A percentile compares a stretch with the other conserved stretches of the same genome.
These are phyloP conservation scores for Drosophila sordidapex DNA, from an alignment of 2,888 invertebrate genomes.

Conservation along the genomic window DNA sequence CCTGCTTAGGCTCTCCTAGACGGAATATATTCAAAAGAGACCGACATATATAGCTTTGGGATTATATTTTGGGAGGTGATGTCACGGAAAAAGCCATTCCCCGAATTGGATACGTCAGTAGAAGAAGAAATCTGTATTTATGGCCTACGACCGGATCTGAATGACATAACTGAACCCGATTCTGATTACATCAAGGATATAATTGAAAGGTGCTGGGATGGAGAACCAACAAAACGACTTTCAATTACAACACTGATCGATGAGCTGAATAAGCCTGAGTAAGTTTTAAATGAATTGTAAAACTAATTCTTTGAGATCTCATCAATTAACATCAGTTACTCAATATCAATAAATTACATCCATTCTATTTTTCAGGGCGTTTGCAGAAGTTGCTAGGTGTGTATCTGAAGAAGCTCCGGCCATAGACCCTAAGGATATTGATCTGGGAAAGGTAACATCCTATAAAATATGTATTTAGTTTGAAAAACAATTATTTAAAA, in stretches of 20 bases:
- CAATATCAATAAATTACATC: neutral
- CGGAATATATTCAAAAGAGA: neutral
- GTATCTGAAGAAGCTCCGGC: neutral
- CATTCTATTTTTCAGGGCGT: neutral
- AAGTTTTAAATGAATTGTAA: neutral
- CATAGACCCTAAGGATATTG: neutral
- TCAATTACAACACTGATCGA: neutral
- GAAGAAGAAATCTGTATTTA: neutral
- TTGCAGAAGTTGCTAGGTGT: neutral
- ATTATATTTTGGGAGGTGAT: neutral
- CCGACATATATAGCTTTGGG: conserved; percentile 10
- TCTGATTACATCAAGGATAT: neutral
- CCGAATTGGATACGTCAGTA: neutral
- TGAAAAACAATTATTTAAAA: neutral
- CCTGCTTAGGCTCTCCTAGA: neutral
- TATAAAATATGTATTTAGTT: neutral
- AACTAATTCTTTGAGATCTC: neutral
- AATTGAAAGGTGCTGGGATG: neutral
- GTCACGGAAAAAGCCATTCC: conserved; percentile 10
- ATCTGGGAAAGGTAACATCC: neutral
- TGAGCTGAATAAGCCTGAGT: neutral
- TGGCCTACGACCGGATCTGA: conserved; percentile 2
- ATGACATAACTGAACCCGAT: neutral
- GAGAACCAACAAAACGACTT: neutral
- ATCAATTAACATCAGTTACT: neutral